Percentiles rank a stretch among this genome's conserved stretches.
Conservation (phyloP, 2,888 invertebrate genomes). For the Lottia gigantea region DNA sequence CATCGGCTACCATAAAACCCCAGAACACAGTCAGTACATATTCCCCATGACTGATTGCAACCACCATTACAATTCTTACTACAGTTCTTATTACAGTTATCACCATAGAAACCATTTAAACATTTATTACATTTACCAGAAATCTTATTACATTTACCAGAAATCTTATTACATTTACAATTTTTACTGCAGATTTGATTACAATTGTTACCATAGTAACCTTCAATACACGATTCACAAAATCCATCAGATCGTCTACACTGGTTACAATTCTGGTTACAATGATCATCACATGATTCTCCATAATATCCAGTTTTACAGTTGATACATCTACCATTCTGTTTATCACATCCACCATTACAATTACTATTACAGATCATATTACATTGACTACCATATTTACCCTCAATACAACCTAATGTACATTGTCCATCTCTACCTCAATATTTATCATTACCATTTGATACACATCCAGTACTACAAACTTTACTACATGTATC, state of each 20-base stretch:
- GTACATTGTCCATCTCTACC: constrained; percentile 14
- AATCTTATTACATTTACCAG: constrained; percentile 30
- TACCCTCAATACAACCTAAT: constrained; percentile 27
- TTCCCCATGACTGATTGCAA: neutral
- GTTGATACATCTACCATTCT: constrained; percentile 25
- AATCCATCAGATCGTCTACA: constrained; percentile 26
- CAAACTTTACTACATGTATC: constrained; percentile 1
- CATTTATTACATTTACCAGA: constrained; percentile 38
- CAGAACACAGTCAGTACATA: neutral
- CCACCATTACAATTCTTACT: neutral
- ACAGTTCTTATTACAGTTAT: neutral
- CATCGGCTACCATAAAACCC: constrained; percentile 12
- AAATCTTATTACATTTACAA: constrained; percentile 28
- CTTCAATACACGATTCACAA: constrained; percentile 23
- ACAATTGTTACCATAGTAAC: constrained; percentile 14
- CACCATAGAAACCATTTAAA: constrained; percentile 33
- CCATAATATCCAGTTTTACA: constrained; percentile 39
- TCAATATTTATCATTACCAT: neutral
- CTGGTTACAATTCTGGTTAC: constrained; percentile 17
- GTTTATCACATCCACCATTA: constrained; percentile 24
- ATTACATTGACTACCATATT: constrained; percentile 20
- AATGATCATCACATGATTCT: constrained; percentile 29
- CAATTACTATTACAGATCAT: constrained; percentile 25
- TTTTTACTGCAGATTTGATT: neutral
- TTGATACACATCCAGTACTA: neutral